Percentiles rank a stretch among this genome's conserved stretches.
These are phyloP conservation scores for Helicoverpa zea DNA, from an alignment of 1,140 invertebrate species.

Conservation along the genomic window DNA sequence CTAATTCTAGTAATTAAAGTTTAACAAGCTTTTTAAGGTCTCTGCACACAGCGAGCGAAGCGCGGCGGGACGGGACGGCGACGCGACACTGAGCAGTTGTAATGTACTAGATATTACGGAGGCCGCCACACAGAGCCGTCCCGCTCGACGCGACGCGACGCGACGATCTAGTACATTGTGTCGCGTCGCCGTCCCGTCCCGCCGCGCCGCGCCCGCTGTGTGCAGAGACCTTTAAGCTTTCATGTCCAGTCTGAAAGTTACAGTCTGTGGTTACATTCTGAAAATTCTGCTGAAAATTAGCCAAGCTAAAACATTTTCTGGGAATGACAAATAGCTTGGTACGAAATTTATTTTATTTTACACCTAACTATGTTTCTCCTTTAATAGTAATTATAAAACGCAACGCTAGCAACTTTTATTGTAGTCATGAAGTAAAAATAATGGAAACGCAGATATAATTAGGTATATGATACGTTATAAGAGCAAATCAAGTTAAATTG, in stretches of 20 bases:
- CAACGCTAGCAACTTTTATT: neutral
- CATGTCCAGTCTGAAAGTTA: neutral
- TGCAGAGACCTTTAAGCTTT: no score
- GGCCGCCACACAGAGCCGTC: no score
- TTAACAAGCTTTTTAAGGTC: neutral
- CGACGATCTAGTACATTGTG: no score
- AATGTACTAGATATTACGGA: no score
- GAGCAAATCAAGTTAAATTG: no score
- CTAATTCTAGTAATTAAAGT: neutral
- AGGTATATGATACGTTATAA: no score
- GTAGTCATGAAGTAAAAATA: neutral
- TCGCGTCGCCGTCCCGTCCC: no score
- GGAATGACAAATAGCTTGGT: neutral
- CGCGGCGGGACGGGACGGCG: no score
- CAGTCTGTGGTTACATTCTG: neutral
- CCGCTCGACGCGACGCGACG: no score
- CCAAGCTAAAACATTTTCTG: conserved; percentile 13
- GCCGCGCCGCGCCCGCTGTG: no score
- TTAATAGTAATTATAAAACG: neutral
- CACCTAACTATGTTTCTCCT: neutral
- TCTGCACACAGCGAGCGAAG: no score
- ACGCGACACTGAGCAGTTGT: no score
- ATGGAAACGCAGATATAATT: neutral
- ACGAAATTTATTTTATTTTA: neutral
- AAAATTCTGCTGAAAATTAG: conserved; percentile 11